Conservation (phyloP, 2,113 vertebrate genomes). For the Uropsilus gracilis region DNA sequence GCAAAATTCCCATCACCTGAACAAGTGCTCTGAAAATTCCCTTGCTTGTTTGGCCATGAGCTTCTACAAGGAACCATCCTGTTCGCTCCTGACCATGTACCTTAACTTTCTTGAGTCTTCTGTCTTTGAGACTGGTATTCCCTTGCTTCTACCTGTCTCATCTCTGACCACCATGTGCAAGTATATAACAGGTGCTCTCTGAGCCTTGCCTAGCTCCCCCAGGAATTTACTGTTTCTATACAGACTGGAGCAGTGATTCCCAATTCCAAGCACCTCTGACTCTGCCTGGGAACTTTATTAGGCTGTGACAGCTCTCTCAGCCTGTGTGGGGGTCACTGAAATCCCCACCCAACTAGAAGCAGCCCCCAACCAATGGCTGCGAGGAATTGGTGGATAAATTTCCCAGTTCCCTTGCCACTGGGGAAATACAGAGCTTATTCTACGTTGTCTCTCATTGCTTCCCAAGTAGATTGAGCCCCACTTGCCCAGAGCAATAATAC, state of each 20-base stretch:
- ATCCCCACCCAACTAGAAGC: neutral
- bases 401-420: neutral
- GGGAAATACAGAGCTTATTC: conserved; percentile 6
- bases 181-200: neutral
- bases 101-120: neutral
- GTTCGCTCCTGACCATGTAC: neutral
- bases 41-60: neutral
- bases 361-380: neutral
- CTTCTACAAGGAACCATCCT: neutral
- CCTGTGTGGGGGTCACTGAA: neutral
- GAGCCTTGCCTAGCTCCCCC: neutral
- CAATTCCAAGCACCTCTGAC: neutral
- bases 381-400: neutral
- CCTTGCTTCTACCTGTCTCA: neutral
- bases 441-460: neutral
- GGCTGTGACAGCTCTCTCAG: neutral
- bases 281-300: neutral
- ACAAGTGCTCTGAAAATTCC: neutral
- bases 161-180: neutral
- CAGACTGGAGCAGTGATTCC: neutral
- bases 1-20: neutral
- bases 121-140: neutral
- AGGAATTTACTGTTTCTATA: neutral
- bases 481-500: neutral
- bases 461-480: neutral